Conservation (phyloP, 2,888 invertebrate genomes). For the Diarsia brunnea region DNA sequence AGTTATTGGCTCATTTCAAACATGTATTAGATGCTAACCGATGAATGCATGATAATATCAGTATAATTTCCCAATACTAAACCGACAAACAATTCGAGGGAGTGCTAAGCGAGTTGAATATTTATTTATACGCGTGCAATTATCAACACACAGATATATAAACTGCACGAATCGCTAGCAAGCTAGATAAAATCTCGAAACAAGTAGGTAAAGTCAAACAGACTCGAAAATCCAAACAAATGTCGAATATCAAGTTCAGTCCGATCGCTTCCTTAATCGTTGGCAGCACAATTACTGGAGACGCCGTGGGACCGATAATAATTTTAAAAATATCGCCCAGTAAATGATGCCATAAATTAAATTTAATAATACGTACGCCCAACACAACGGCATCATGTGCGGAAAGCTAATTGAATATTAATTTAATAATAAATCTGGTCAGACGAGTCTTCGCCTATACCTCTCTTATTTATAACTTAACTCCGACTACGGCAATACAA, state of each 20-base stretch:
- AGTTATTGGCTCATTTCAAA: conserved; percentile 42
- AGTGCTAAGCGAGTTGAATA: conserved; percentile 47
- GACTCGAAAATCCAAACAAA: conserved; percentile 40
- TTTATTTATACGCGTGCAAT: conserved; percentile 59
- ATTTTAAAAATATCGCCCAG: conserved; percentile 88
- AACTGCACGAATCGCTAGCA: conserved; percentile 49
- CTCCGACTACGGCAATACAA: conserved; percentile 75
- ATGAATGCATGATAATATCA: conserved; percentile 57
- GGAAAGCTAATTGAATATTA: conserved; percentile 91
- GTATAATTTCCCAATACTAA: conserved; percentile 52
- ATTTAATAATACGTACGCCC: conserved; percentile 90
- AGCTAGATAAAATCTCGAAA: conserved; percentile 32
- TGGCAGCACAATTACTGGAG: conserved; percentile 82
- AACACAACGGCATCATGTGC: conserved; percentile 88
- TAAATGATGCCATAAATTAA: conserved; percentile 90
- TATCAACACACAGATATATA: conserved; percentile 50
- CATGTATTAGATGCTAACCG: conserved; percentile 47
- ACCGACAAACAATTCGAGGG: conserved; percentile 57
- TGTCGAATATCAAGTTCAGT: conserved; percentile 63
- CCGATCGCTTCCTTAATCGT: conserved; percentile 76
- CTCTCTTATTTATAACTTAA: conserved; percentile 86
- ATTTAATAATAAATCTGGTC: conserved; percentile 89
- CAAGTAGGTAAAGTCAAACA: conserved; percentile 44
- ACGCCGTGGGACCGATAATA: conserved; percentile 85
- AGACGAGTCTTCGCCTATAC: conserved; percentile 80